phyloP scores from a whole-genome alignment of 2,113 vertebrate genomes.

The Hystrix cristata region DNA sequence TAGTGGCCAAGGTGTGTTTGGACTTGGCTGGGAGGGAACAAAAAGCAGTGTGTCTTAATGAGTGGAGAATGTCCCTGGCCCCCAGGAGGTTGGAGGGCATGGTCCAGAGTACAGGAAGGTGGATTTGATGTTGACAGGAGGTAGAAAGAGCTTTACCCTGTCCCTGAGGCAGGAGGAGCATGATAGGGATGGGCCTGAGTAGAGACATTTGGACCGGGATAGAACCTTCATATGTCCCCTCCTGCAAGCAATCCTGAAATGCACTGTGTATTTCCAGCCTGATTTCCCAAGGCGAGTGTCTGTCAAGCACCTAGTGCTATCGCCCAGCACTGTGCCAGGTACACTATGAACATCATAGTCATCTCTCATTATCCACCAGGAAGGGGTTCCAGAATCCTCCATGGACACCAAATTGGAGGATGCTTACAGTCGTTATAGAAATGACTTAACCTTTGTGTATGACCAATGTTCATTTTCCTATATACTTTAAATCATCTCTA shows the following conservation, averaged over 20 bases:
- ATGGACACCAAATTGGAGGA: no score
- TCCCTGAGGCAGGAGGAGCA: not conserved
- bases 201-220: not conserved
- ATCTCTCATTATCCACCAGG: not conserved
- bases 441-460: not conserved
- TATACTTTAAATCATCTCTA: not conserved
- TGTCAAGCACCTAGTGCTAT: not conserved
- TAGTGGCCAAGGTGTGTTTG: not conserved
- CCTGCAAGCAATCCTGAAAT: not conserved
- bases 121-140: fast-evolving
- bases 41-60: not conserved
- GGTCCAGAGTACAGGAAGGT: not conserved
- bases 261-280: no score
- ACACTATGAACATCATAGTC: not conserved
- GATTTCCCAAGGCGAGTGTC: no score
- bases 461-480: not conserved
- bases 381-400: no score
- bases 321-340: not conserved
- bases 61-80: not conserved
- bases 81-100: not conserved
- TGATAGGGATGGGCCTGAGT: no score
- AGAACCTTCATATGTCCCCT: not conserved
- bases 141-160: not conserved
- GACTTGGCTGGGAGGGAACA: not conserved
- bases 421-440: no score